phyloP scores from a whole-genome alignment of 2,113 vertebrate species.

The Rhinoptilus africanus region DNA sequence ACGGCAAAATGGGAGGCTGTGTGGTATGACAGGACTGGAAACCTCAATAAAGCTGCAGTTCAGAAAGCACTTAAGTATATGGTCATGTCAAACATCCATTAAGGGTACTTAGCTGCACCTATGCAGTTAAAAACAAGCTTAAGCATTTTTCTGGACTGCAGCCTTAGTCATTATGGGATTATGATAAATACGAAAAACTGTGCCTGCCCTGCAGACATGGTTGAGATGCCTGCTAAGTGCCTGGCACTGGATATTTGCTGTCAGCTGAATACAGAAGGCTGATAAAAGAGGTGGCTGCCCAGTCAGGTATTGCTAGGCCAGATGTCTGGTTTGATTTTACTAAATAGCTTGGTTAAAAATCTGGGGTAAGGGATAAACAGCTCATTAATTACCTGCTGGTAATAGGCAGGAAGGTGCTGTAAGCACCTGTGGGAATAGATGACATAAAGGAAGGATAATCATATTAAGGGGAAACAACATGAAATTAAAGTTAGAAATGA shows the following conservation, averaged over 20 bases:
- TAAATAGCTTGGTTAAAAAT: background rate
- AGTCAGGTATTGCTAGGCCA: background rate
- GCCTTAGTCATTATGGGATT: background rate
- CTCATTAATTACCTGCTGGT: background rate
- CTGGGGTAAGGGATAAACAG: background rate
- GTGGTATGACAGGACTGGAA: background rate
- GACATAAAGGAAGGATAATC: background rate
- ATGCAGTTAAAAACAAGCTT: background rate
- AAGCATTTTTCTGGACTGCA: background rate
- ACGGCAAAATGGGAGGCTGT: background rate
- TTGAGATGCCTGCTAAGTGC: background rate
- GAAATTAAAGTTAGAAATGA: slow-evolving; percentile 22
- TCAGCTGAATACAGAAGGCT: background rate
- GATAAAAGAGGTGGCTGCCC: background rate
- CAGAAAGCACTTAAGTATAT: background rate
- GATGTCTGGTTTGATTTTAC: background rate
- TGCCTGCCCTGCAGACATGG: background rate
- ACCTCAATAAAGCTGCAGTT: background rate
- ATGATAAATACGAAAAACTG: background rate
- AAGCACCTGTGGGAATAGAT: background rate
- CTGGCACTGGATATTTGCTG: background rate
- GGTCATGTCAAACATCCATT: background rate
- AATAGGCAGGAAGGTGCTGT: background rate
- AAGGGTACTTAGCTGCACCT: background rate
- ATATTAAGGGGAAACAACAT: background rate